Base-by-base conservation (phyloP, 2,888 invertebrate species). In the Trissoscelio sp. region DNA sequence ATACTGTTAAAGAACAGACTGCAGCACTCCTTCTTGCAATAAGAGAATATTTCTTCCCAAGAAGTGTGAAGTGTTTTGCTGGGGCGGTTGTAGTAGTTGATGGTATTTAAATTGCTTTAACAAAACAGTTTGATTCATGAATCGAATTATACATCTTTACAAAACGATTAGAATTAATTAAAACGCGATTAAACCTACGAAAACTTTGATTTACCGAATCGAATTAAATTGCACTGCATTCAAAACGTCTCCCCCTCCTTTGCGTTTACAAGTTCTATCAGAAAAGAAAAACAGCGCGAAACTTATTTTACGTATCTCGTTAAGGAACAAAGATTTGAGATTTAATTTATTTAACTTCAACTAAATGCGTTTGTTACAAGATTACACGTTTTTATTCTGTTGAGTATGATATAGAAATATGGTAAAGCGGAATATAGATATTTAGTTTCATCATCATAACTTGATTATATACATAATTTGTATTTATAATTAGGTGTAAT, bases 31-130 rank as follows among this genome's bases (percentile, higher is more conserved):
- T 51, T 7, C 28, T n/a, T 48, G 31, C 34, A 57, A 31, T 16
- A 57, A 55, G 46, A 16, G 14, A 34, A 57, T 74, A 58, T 66
- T 66, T 74, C 66, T 74, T 74, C n/a, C 7, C 5, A 6, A 4
- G 48, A 48, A 67, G 12, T 58, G 22, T 42, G 37, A 57, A 74
- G 12, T 58, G 66, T 74, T 74, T 74, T 48, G 31, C 31, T 14
- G 48, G 24, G 37, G 48, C 64, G 18, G 20, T 18, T 46, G 46
- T 37, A 55, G 12, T 5, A 22, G 46, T 66, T 66, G 51, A 66
- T 66, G 74, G 48, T 66, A 75, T 75, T 75, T 75, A 67, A 75
- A 67, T 75, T 67, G 58, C 46, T 67, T n/a, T 2, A 39, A 51
- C 37, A 67, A 58, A 75, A 66, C 58, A 75, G 58, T 66, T 66